Base-by-base conservation (phyloP, 2,888 invertebrate species). In the Diadromus collaris region DNA sequence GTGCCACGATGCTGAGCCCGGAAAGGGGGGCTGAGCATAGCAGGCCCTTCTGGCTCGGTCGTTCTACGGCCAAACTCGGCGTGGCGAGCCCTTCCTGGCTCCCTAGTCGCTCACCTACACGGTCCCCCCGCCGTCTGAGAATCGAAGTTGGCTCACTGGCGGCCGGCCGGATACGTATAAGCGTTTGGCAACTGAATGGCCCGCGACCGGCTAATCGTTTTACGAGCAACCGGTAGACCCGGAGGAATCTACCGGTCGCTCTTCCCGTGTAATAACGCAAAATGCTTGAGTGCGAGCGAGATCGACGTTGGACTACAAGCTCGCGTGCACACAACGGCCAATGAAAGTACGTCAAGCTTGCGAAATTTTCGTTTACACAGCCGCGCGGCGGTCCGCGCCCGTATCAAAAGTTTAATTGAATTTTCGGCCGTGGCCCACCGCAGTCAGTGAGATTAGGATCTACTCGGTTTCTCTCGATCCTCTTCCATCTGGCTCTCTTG, bases 381-480 rank as follows among this genome's bases (percentile, higher is more conserved):
- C 90, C 90, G 89, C 79, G 73, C 70, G 61, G 44, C 68, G 79
- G 65, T 76, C 48, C 77, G 78, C 74, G 88, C 89, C 90, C 90
- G 90, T 90, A 90, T 90, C 90, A 89, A 90, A 90, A 90, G 87
- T 90, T 90, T 90, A 90, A 90, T 90, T 90, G 90, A 90, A 90
- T 90, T 89, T 88, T 87, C 87, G 89, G 82, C 89, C 87, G 84
- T 83, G 84, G 86, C 83, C 83, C 81, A 81, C 84, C 79, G 75
- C 72, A 81, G 75, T 70, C 54, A 24, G 48, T 68, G 82, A 89
- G 89, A 89, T 89, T 89, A 88, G 87, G 87, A 89, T 89, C 88
- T 82, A 83, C 76, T 63, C 61, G 44, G 54, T 56, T 63, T 76
- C 71, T 46, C 65, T 67, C 61, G 38, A 61, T 81, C 80, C 29